Conservation (phyloP, 2,113 vertebrate species). For the Daubentonia madagascariensis region DNA sequence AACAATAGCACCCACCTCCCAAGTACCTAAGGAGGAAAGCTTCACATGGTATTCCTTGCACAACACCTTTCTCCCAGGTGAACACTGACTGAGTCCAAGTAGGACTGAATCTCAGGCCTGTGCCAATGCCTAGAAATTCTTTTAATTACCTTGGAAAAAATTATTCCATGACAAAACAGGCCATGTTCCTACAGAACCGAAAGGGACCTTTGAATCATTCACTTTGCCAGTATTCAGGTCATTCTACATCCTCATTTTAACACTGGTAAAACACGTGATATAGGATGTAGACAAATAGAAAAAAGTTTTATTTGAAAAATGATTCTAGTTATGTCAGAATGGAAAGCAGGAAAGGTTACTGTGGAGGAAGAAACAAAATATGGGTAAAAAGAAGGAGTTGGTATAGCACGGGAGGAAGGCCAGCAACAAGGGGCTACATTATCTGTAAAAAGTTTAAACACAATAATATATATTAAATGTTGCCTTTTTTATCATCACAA, state of each 20-base stretch:
- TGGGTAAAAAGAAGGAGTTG: neutral
- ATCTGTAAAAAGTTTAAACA: neutral
- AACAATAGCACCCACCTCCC: neutral
- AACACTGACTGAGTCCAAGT: neutral
- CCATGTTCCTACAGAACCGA: neutral
- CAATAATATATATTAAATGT: neutral
- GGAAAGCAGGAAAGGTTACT: neutral
- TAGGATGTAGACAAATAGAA: neutral
- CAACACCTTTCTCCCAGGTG: neutral
- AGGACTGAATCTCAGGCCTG: neutral
- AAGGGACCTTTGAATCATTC: neutral
- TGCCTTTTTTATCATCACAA: neutral
- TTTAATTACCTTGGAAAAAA: neutral
- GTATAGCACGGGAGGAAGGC: neutral
- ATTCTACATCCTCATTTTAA: neutral
- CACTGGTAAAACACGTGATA: neutral
- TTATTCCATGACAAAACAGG: neutral
- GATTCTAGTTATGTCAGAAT: neutral
- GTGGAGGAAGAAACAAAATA: neutral
- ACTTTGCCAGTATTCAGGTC: neutral
- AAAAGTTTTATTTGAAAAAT: neutral
- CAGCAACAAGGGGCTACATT: rapidly evolving
- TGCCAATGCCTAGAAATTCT: neutral
- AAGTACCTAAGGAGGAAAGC: neutral
- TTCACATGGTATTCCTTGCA: rapidly evolving